Base-by-base conservation (phyloP, 2,888 invertebrate genomes). In the Scaptodrosophila latifasciaeformis region DNA sequence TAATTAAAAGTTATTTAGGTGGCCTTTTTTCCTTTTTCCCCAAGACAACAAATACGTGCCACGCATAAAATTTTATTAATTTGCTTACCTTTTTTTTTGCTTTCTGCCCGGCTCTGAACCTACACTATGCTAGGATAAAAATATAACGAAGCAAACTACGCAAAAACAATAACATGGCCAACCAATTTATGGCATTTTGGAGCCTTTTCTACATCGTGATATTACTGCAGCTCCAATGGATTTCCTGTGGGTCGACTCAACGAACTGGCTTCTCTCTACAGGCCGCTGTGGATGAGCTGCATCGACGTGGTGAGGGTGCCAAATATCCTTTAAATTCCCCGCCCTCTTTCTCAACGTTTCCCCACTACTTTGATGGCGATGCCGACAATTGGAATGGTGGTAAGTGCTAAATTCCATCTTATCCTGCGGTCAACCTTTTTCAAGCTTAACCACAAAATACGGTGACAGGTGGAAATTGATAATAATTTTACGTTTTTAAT, bases 201-300 rank as follows among this genome's bases (percentile, higher is more conserved):
- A 48, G 52, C 40, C 43, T 53, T 13, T 29, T 57, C 39, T 39
- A 31, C 46, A 43, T 66, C 49, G 19, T 67, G 30, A 51, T 68
- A 15, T 39, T 69, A 9, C 60, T 63, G 31, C 35, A 62, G 31
- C 43, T 70, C 18, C 55, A 62, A 37, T 54, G 52, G 18, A 52
- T 55, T 37, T 15, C 30, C n/a, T 56, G 48, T 47, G 67, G 57
- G 9, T 65, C 74, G 49, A 65, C 70, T 1, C 82, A 82, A 35
- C 83, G 65, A 49, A 72, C 85, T 17, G 72, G 81, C 39, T 86
- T 77, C 58, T 86, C 86, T 1, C 70, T 86, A 29, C 85, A 86
- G 67, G 84, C 84, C 18, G 86, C 86, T 2, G 86, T 86, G 34
- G 86, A 86, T 65, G 86, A 86, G 51, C 66, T 86, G 54, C 86